Evolutionary conservation across 2,113 vertebrate genomes (phyloP).

Genomic region (Crotalus horridus): DNA sequence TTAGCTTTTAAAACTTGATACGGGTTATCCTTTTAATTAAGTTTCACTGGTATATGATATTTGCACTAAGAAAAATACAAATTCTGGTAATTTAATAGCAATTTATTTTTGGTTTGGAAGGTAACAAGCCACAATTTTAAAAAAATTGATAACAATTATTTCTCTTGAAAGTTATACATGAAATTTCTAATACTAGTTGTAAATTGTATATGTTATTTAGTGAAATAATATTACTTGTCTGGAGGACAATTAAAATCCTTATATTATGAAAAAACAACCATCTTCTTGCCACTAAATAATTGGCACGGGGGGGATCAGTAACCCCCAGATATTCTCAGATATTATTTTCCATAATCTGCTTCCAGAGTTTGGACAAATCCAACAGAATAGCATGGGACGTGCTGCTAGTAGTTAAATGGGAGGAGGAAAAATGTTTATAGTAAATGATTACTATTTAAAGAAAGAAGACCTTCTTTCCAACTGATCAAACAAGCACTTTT

Average conservation of each 20-base stretch:
- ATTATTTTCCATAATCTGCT: neutral
- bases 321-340: neutral
- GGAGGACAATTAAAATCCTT: neutral
- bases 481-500: neutral
- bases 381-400: neutral
- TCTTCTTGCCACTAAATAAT: neutral
- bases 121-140: neutral
- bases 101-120: neutral
- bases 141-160: neutral
- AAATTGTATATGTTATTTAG: neutral
- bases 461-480: neutral
- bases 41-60: neutral
- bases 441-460: neutral
- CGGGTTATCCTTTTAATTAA: too few relatives aligned
- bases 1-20: neutral
- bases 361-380: too few relatives aligned
- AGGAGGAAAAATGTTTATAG: neutral
- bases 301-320: neutral
- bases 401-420: neutral
- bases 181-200: neutral
- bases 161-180: neutral
- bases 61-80: neutral
- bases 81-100: neutral
- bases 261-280: neutral
- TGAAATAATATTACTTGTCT: neutral